Conservation (phyloP, 2,797 vertebrate genomes). For the Caiman crocodilus region DNA sequence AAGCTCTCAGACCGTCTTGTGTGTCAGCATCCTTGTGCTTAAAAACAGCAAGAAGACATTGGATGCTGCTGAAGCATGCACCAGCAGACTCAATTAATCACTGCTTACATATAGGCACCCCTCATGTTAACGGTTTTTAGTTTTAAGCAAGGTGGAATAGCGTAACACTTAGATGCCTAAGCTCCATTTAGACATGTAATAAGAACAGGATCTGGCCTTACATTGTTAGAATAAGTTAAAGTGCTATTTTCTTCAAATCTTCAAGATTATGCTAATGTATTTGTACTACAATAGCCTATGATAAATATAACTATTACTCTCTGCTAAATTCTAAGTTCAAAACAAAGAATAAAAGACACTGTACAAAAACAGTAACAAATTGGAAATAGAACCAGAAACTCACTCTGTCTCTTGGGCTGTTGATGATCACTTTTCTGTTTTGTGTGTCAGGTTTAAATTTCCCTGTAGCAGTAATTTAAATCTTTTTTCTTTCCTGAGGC, state of each 20-base stretch:
- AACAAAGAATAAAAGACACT: slow-evolving; percentile 58
- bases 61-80: no score
- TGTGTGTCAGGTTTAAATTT: slow-evolving; percentile 78
- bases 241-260: background rate
- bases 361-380: slow-evolving; percentile 17
- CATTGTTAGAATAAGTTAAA: background rate
- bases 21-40: no score
- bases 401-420: slow-evolving; percentile 54
- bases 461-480: slow-evolving; percentile 77
- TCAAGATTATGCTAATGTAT: background rate
- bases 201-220: background rate
- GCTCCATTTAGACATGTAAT: background rate
- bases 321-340: slow-evolving; percentile 44
- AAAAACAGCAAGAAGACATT: no score
- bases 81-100: no score
- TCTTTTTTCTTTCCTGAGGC: slow-evolving; percentile 80
- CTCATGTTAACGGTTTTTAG: no score
- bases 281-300: slow-evolving; percentile 20
- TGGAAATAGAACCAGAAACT: slow-evolving; percentile 54
- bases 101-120: no score
- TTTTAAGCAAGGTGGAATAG: no score
- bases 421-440: slow-evolving; percentile 74
- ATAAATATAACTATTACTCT: slow-evolving; percentile 27
- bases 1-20: no score
- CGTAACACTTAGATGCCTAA: no score